Conservation (phyloP, 2,888 invertebrate species). For the Cephus pygmeus region DNA sequence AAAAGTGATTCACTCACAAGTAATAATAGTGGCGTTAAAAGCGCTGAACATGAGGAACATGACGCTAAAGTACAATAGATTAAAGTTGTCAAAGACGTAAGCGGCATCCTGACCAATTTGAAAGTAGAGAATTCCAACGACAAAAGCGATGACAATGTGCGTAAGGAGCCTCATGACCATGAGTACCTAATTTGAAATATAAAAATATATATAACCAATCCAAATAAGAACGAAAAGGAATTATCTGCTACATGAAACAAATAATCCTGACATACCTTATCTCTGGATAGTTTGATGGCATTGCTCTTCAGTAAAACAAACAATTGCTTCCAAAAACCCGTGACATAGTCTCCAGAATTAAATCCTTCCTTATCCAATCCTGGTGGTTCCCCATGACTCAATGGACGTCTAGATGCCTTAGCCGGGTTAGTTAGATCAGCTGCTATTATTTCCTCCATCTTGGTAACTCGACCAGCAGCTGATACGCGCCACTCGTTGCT, state of each 20-base stretch:
- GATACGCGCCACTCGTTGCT: conserved; percentile 69
- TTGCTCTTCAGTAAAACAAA: conserved; percentile 73
- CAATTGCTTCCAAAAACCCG: conserved; percentile 72
- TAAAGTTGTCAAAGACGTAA: conserved; percentile 86
- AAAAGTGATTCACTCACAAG: conserved; percentile 77
- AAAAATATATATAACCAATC: conserved; percentile 13
- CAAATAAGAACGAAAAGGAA: not conserved
- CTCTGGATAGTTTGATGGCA: conserved; percentile 75
- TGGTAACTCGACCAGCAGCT: conserved; percentile 16
- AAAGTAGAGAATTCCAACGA: conserved; percentile 86
- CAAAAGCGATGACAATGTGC: conserved; percentile 82
- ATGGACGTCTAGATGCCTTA: conserved; percentile 61
- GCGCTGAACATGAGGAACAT: conserved; percentile 96
- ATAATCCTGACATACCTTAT: conserved; percentile 66
- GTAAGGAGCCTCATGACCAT: conserved; percentile 82
- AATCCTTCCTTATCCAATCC: conserved; percentile 33
- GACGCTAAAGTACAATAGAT: conserved; percentile 89
- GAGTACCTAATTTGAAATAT: conserved; percentile 69
- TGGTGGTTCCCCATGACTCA: conserved; percentile 39
- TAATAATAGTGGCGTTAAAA: conserved; percentile 88
- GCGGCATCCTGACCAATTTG: conserved; percentile 89
- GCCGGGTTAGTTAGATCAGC: conserved; percentile 69
- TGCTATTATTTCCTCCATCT: conserved; percentile 67
- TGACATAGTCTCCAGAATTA: conserved; percentile 67
- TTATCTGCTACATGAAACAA: not conserved